Evolutionary conservation across 2,113 vertebrate genomes (phyloP).

Genomic region (Reinhardtius hippoglossoides): DNA sequence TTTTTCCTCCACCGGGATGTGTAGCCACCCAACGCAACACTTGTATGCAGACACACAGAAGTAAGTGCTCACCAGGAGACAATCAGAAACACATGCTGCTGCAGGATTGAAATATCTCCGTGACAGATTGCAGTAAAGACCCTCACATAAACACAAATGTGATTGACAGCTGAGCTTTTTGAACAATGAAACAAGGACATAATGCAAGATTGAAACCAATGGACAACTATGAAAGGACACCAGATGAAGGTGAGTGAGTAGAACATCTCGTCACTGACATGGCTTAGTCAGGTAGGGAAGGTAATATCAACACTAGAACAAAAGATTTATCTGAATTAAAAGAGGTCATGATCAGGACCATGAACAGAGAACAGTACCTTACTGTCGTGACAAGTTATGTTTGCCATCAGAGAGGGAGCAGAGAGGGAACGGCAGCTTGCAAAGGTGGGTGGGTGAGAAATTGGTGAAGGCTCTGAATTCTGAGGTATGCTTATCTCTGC

Average conservation of each 20-base stretch:
- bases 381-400: conserved; percentile 75
- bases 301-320: conserved; percentile 15
- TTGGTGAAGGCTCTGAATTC: conserved; percentile 37
- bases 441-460: conserved; percentile 86
- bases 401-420: conserved; percentile 67
- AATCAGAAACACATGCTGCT: conserved; percentile 21
- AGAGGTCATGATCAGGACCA: conserved; percentile 24
- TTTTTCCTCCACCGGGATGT: conserved; percentile 24
- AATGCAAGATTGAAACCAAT: conserved; percentile 17
- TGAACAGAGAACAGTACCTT: conserved; percentile 73
- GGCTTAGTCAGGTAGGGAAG: not conserved
- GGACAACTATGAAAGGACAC: not conserved
- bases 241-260: not conserved
- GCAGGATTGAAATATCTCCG: conserved; percentile 38
- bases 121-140: conserved; percentile 28
- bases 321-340: conserved; percentile 31
- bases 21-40: conserved; percentile 1
- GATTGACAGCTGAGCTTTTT: conserved; percentile 38
- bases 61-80: conserved; percentile 6
- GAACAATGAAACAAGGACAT: conserved; percentile 2
- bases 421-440: conserved; percentile 83
- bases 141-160: conserved; percentile 36
- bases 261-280: not conserved
- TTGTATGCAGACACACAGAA: conserved; percentile 11
- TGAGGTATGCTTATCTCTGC: conserved; percentile 1